These are phyloP conservation scores for Pollenia labialis DNA, from an alignment of 2,888 invertebrate genomes.

Conservation along the genomic window DNA sequence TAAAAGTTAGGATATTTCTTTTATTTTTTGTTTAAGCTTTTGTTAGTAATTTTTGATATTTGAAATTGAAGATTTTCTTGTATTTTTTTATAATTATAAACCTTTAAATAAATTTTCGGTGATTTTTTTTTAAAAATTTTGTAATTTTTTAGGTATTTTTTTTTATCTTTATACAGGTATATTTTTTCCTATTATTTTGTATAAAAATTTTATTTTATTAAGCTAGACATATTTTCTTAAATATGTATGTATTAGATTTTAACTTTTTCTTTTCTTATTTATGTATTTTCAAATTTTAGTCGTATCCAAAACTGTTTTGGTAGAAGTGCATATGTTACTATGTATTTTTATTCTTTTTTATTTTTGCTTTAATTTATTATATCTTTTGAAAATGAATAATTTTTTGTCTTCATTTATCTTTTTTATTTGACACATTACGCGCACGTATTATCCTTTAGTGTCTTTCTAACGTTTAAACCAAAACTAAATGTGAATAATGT, in stretches of 20 bases:
- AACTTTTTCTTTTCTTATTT: not conserved
- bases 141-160: slow-evolving; percentile 11
- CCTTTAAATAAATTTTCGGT: slow-evolving; percentile 2
- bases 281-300: slow-evolving; percentile 16
- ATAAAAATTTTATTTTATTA: not conserved
- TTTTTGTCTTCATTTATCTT: slow-evolving; percentile 52
- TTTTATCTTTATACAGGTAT: not conserved
- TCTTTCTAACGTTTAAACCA: slow-evolving; percentile 83
- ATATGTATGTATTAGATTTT: slow-evolving; percentile 7
- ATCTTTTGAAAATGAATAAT: slow-evolving; percentile 35
- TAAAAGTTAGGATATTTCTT: not conserved
- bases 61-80: slow-evolving; percentile 13
- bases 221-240: not conserved
- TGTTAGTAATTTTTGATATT: slow-evolving; percentile 64
- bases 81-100: slow-evolving; percentile 19
- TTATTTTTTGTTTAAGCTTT: slow-evolving; percentile 41
- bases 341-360: not conserved
- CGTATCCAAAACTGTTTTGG: too few species aligned
- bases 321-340: too few species aligned
- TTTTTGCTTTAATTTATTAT: slow-evolving; percentile 26
- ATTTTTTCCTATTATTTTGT: not conserved
- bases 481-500: slow-evolving; percentile 78
- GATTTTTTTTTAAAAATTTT: not conserved
- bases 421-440: slow-evolving; percentile 76
- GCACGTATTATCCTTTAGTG: slow-evolving; percentile 82